These are phyloP conservation scores for Micrastur ruficollis DNA, from an alignment of 2,797 vertebrate species.

Conservation along the genomic window DNA sequence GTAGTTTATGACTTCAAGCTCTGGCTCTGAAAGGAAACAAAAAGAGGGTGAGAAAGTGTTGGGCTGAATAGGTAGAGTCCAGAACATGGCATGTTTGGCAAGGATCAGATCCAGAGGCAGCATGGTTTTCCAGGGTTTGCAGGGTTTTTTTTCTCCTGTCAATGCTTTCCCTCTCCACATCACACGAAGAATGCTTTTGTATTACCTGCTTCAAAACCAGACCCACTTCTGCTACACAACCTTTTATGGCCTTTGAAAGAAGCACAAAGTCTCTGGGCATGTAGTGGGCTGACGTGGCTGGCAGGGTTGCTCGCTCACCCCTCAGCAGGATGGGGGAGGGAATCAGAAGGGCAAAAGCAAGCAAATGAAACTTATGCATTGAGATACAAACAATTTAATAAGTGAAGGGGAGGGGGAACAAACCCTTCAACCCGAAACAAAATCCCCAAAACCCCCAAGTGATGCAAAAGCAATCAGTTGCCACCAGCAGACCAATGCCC, in stretches of 20 bases:
- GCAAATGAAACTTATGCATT: no score
- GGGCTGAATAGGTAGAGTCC: neutral
- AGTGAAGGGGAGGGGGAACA: no score
- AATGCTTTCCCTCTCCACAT: neutral
- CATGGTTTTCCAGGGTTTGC: neutral
- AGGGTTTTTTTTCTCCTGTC: neutral
- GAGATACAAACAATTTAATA: neutral
- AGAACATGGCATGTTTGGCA: rapidly evolving
- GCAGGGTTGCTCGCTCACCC: neutral
- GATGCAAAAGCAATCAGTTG: neutral
- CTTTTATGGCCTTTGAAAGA: neutral
- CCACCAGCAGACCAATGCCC: neutral
- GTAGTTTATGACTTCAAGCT: neutral
- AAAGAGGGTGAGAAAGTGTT: neutral
- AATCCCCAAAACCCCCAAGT: neutral
- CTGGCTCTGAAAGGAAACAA: constrained; percentile 51
- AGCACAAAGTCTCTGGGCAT: neutral
- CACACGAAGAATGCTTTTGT: neutral
- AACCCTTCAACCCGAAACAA: no score
- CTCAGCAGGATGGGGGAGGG: rapidly evolving
- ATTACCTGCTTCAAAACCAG: neutral
- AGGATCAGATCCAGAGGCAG: neutral
- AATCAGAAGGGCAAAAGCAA: neutral
- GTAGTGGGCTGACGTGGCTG: neutral
- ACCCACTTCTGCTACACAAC: neutral